A percentile compares a stretch with the other conserved stretches of the same genome.
These are phyloP conservation scores for Tetragnatha versicolor DNA, from an alignment of 1,140 invertebrate genomes.

Conservation along the genomic window DNA sequence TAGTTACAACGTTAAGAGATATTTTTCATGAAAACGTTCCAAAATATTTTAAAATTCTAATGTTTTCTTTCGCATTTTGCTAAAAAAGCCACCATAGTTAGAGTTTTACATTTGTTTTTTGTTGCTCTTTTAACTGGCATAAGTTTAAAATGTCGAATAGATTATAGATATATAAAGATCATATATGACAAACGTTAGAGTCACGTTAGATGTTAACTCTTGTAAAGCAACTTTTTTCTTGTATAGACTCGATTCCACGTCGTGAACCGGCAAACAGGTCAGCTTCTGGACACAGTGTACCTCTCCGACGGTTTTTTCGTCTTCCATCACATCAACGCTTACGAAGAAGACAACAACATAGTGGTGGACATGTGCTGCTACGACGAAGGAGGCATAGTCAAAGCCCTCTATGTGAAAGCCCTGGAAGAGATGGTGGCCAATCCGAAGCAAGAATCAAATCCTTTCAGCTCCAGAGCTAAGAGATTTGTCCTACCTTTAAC, in stretches of 20 bases:
- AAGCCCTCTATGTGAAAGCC: conserved; percentile 6
- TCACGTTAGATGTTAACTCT: too few relatives aligned
- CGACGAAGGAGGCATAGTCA: conserved; percentile 71
- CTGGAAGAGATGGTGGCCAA: conserved; percentile 1
- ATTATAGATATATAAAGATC: too few relatives aligned
- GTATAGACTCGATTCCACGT: conserved; percentile 79
- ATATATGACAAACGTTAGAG: too few relatives aligned
- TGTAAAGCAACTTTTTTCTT: not conserved
- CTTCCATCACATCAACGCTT: conserved; percentile 89
- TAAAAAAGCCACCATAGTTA: too few relatives aligned
- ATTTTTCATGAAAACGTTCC: too few relatives aligned
- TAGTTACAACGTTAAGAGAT: too few relatives aligned
- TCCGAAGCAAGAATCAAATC: not conserved
- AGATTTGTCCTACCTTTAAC: conserved; percentile 7
- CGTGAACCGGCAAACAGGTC: conserved; percentile 70
- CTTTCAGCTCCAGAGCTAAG: not conserved
- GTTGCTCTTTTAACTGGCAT: too few relatives aligned
- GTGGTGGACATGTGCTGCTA: conserved; percentile 84
- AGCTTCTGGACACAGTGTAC: conserved; percentile 67
- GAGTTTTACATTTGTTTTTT: too few relatives aligned
- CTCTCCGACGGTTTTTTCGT: conserved; percentile 80
- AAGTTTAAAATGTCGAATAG: too few relatives aligned
- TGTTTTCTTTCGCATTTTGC: too few relatives aligned
- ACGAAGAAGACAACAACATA: conserved; percentile 74
- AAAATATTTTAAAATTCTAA: too few relatives aligned